A percentile compares a stretch with the other conserved stretches of the same genome.
phyloP scores from a whole-genome alignment of 2,113 vertebrate genomes.

The Sylvia atricapilla region DNA sequence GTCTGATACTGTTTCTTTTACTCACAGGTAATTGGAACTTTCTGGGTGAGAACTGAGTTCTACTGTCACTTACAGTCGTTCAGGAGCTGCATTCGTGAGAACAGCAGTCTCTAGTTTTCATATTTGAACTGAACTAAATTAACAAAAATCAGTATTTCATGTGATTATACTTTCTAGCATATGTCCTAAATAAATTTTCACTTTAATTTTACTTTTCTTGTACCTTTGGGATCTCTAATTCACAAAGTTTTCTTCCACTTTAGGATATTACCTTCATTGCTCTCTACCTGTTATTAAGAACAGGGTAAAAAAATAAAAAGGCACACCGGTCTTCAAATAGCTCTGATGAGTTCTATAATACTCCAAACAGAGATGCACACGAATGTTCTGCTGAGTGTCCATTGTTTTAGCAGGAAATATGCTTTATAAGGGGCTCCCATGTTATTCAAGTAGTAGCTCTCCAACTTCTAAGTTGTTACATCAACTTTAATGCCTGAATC shows the following conservation, averaged over 20 bases:
- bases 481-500: background rate
- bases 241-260: background rate
- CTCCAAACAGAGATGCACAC: background rate
- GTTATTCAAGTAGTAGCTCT: background rate
- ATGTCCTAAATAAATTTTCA: background rate
- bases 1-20: background rate
- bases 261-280: background rate
- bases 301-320: background rate
- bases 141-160: background rate
- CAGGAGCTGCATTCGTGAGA: background rate
- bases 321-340: background rate
- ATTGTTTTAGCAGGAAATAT: background rate
- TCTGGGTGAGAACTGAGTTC: background rate
- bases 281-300: background rate
- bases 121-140: background rate
- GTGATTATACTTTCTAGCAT: background rate
- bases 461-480: background rate
- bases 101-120: background rate
- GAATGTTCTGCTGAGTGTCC: background rate
- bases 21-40: background rate
- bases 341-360: background rate
- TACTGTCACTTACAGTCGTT: background rate
- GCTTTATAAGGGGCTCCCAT: background rate
- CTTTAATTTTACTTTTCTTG: background rate
- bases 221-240: background rate